Percentiles rank a stretch among this genome's conserved stretches.
phyloP scores from a whole-genome alignment of 1,140 invertebrate genomes.

The Drosophila nigrodunni region DNA sequence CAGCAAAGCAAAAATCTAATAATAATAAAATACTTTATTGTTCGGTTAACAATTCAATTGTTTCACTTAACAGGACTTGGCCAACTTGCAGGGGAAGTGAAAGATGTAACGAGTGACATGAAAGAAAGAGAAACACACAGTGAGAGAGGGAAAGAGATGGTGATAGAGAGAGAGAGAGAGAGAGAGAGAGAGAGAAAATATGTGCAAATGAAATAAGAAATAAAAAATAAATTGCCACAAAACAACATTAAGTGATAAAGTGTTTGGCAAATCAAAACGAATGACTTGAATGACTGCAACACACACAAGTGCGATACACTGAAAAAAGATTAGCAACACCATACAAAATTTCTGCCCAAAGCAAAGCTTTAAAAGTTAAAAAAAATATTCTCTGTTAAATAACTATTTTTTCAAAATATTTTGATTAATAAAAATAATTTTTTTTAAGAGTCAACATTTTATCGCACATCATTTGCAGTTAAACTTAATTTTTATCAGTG shows the following conservation, averaged over 20 bases:
- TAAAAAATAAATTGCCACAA: conserved; percentile 69
- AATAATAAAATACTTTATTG: conserved; percentile 83
- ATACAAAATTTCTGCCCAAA: too few species aligned
- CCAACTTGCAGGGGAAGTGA: neutral
- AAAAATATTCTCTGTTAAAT: too few species aligned
- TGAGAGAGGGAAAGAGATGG: neutral
- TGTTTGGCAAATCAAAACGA: conserved; percentile 76
- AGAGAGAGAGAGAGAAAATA: conserved; percentile 24
- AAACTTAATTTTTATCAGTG: neutral
- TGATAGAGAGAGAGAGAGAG: neutral
- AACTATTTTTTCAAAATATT: too few species aligned
- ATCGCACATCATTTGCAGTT: too few species aligned
- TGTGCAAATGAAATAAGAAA: conserved; percentile 44
- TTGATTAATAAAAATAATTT: too few species aligned
- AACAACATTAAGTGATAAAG: conserved; percentile 79
- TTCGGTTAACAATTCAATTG: conserved; percentile 82
- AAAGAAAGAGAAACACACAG: conserved; percentile 1
- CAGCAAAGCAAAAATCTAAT: conserved; percentile 75
- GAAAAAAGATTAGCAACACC: neutral
- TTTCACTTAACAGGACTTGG: conserved; percentile 74
- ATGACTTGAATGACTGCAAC: conserved; percentile 43
- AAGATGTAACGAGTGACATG: too few species aligned
- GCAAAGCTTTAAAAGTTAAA: too few species aligned
- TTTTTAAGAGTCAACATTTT: too few species aligned
- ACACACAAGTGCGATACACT: conserved; percentile 4